Evolutionary conservation across 2,113 vertebrate genomes (phyloP).

Genomic region (Oryzias melastigma): DNA sequence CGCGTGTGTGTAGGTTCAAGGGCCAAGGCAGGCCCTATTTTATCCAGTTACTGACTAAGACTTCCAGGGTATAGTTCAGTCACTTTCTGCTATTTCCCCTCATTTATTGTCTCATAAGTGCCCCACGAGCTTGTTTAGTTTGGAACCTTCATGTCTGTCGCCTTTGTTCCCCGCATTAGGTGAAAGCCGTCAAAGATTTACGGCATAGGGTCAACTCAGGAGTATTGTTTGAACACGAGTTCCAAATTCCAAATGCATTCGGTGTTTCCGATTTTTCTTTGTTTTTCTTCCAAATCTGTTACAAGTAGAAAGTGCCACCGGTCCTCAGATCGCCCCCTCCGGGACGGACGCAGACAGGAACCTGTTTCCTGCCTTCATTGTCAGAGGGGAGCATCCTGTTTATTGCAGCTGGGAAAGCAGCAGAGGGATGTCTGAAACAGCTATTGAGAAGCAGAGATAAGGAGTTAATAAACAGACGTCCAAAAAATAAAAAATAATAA

Average conservation of each 20-base stretch:
- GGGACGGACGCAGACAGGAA: conserved; percentile 38
- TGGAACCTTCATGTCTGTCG: conserved; percentile 18
- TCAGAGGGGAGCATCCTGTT: conserved; percentile 67
- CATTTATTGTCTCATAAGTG: conserved; percentile 20
- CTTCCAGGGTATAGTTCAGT: conserved; percentile 1
- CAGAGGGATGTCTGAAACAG: conserved; percentile 33
- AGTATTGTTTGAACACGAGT: conserved; percentile 56
- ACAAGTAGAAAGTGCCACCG: conserved; percentile 22
- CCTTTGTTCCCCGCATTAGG: conserved; percentile 47
- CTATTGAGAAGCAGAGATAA: conserved; percentile 14
- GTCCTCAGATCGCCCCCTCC: conserved; percentile 32
- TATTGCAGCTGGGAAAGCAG: conserved; percentile 50
- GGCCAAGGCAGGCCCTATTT: conserved; percentile 40
- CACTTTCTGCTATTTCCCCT: conserved; percentile 34
- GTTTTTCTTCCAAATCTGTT: conserved; percentile 39
- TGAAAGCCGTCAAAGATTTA: conserved; percentile 49
- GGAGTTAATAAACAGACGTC: conserved; percentile 45
- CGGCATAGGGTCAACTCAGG: conserved; percentile 47
- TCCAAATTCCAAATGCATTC: conserved; percentile 46
- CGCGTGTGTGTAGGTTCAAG: conserved; percentile 48
- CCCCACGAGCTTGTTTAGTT: neutral
- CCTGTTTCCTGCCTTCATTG: conserved; percentile 66
- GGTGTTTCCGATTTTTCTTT: conserved; percentile 51
- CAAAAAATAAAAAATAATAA: no score
- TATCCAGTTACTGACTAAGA: conserved; percentile 15